A percentile compares a stretch with the other conserved stretches of the same genome.
These are phyloP conservation scores for Drosophila gaucha DNA, from an alignment of 2,888 invertebrate species.

Conservation along the genomic window DNA sequence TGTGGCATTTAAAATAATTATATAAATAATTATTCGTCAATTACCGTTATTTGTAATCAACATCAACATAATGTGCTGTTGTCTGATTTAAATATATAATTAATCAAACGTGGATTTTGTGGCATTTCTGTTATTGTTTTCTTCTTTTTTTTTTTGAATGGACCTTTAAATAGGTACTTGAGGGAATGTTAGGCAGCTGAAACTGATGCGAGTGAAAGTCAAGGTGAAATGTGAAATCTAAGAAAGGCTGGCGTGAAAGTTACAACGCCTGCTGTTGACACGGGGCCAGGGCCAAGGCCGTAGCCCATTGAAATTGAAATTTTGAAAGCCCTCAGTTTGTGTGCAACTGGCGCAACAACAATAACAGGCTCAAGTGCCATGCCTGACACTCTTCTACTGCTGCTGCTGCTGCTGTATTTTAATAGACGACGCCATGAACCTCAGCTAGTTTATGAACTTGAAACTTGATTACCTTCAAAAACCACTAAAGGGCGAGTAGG, in stretches of 20 bases:
- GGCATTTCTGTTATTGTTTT: background rate
- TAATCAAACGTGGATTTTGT: slow-evolving; percentile 1
- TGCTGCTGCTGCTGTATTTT: slow-evolving; percentile 15
- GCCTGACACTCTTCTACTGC: slow-evolving; percentile 2
- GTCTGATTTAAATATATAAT: slow-evolving; percentile 24
- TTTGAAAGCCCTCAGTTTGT: slow-evolving; percentile 39
- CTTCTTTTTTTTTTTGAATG: background rate
- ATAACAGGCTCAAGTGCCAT: slow-evolving; percentile 47
- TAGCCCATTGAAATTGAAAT: slow-evolving; percentile 61
- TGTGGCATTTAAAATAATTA: slow-evolving; percentile 11
- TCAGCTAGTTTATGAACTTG: slow-evolving; percentile 74
- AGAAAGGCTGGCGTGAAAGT: slow-evolving; percentile 52
- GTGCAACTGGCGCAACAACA: slow-evolving; percentile 41
- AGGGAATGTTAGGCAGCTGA: background rate
- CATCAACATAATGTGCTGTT: slow-evolving; percentile 6
- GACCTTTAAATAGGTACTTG: slow-evolving; percentile 29
- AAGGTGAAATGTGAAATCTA: slow-evolving; percentile 49
- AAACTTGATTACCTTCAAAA: slow-evolving; percentile 79
- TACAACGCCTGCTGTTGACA: slow-evolving; percentile 59
- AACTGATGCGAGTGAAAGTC: slow-evolving; percentile 50
- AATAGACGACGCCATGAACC: slow-evolving; percentile 67
- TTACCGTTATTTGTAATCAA: background rate
- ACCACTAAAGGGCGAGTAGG: slow-evolving; percentile 61
- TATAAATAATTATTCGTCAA: slow-evolving; percentile 13
- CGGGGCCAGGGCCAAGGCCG: slow-evolving; percentile 60